Evolutionary conservation across 1,140 invertebrate genomes (phyloP), one percentile per base, ranked within the genome.

Genomic region (Galleria mellonella): DNA sequence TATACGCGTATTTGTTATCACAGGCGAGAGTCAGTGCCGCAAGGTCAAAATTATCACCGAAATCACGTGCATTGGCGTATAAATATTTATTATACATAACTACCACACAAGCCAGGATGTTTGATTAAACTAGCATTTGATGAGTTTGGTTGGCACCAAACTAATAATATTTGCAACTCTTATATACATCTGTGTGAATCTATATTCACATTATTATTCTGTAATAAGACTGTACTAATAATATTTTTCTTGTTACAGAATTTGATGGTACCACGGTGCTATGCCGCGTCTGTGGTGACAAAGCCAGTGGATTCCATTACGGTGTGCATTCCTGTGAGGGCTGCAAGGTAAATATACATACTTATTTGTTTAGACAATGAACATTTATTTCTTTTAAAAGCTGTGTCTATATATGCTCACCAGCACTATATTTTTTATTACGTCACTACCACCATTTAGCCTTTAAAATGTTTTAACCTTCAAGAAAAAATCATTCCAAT

Each of bases 301-400:
- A 98, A 87, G 98, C 98, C 36, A 98, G 96, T 69, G 98, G 98
- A 45, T 99, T 99, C 87, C 98, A 99, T 81, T 99, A 99, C 89
- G 98, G 98, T 37, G 98, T 99, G 52, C 97, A 99, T 88, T 98
- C 97, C 55, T 99, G 98, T 86, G 98, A 99, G 89, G 98, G 98
- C 62, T 99, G 98, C 92, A 99, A 99, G 94, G 98, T 99, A 71
- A 72, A 41, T 70, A 70, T 50, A 36, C 4, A n/a, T 31, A 11
- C 14, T 43, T 32, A 30, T 12, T 43, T 41, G 14, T 17, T 33
- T 38, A 35, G 35, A 27, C 4, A 38, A 10, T n/a, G 1, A 15
- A 32, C 14, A 15, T 35, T 47, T 35, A 44, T 36, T 27, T 27
- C 35, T 23, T 23, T 23, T 45, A 13, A 15, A 12, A 27, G 17